phyloP scores from a whole-genome alignment of 2,113 vertebrate genomes.

The Toxotes chatareus region DNA sequence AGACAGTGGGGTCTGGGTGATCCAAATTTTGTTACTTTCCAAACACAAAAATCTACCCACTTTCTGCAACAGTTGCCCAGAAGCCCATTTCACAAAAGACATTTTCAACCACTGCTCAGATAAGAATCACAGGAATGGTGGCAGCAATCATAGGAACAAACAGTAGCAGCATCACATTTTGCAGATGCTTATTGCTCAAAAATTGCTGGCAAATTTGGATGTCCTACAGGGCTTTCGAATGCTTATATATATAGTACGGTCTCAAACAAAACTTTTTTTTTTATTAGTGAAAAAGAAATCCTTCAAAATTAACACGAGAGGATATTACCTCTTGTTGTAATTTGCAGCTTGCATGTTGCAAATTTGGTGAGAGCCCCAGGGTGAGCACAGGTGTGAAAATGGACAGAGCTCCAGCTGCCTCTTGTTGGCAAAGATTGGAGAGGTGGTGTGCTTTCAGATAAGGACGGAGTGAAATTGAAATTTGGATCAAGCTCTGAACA shows the following conservation, averaged over 20 bases:
- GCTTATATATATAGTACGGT: too few species aligned
- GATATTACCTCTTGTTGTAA: constrained; percentile 13
- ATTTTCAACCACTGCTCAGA: not conserved
- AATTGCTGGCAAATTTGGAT: too few species aligned
- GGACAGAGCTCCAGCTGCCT: not conserved
- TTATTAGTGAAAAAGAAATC: not conserved
- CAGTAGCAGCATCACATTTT: too few species aligned
- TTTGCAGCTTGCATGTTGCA: not conserved
- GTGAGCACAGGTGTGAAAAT: constrained; percentile 22
- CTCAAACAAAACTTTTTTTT: too few species aligned
- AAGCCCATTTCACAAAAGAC: constrained; percentile 8
- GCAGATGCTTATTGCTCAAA: too few species aligned
- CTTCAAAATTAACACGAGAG: not conserved
- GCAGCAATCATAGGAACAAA: too few species aligned
- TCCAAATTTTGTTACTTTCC: not conserved
- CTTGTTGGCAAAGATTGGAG: not conserved
- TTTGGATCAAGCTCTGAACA: not conserved
- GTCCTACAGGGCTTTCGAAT: too few species aligned
- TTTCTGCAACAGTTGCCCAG: not conserved
- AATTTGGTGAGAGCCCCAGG: not conserved
- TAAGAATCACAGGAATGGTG: not conserved
- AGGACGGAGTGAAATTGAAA: not conserved
- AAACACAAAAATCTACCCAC: not conserved
- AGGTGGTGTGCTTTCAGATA: not conserved
- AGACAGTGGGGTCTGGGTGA: not conserved